Base-by-base conservation (phyloP, 2,113 vertebrate genomes). In the Tachycineta bicolor region DNA sequence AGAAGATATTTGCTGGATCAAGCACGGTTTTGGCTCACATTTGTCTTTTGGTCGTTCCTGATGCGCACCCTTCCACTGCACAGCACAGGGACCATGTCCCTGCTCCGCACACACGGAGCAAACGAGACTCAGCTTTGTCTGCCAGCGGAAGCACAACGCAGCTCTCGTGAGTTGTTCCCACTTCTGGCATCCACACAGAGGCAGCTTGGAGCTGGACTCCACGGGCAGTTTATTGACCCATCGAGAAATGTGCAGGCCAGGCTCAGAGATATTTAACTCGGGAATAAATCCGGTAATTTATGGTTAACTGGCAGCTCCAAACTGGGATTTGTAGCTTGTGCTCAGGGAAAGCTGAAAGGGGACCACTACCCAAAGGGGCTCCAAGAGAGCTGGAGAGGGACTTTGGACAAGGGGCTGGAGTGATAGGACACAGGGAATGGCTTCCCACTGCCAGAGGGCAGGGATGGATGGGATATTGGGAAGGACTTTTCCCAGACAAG, bases 241-340 rank as follows among this genome's bases (percentile, higher is more conserved):
- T 24, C 23, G 50, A 31, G 77, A 52, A 78, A 31, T 0, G 5
- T 44, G 71, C 68, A 67, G 59, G n/a, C 14, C 68, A 74, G 46
- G 13, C 41, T 77, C 73, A 65, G 77, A 59, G 22, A 83, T 74
- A 15, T 53, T 81, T 55, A 81, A 68, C 6, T 11, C 67, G 28
- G 16, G 31, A 17, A 69, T 90, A 94, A 96, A 95, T 81, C 79
- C 81, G 86, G n/a, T 70, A 5, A 91, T 82, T 96, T 62, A 78
- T 39, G 56, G n/a, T 55, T 34, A 65, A 13, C 34, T 39, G 60
- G 43, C 69, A 65, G 56, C 26, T 60, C 39, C 25, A 79, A 58
- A 20, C 13, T 3, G 34, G 65, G 34, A 77, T 78, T 81, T 82
- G 43, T 33, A 87, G 71, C 15, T 74, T 1, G 0, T 49, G 58